phyloP scores from a whole-genome alignment of 2,113 vertebrate genomes.

The Tetrax tetrax region DNA sequence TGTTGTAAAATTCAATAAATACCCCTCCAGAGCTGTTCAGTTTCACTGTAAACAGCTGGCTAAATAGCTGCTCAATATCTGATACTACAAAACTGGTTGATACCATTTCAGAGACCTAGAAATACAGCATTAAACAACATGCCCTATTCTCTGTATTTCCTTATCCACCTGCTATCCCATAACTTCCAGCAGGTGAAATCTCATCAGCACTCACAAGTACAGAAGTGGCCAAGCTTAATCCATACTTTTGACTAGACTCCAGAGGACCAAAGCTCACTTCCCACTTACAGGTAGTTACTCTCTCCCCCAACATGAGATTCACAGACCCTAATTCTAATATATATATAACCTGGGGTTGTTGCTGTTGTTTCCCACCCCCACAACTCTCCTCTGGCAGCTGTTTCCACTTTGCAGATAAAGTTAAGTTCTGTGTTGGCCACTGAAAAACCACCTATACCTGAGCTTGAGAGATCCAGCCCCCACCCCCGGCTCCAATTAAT shows the following conservation, averaged over 20 bases:
- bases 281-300: neutral
- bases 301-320: neutral
- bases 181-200: neutral
- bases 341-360: neutral
- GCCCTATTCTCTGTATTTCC: neutral
- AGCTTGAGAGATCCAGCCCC: neutral
- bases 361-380: neutral
- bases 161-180: neutral
- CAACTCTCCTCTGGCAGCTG: neutral
- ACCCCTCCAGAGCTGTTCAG: neutral
- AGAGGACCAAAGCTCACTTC: neutral
- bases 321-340: neutral
- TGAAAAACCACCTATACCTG: accelerated
- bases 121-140: neutral
- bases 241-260: neutral
- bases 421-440: neutral
- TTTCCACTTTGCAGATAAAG: neutral
- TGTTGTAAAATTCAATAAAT: neutral
- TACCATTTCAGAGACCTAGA: neutral
- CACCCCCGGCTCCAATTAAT: neutral
- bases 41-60: neutral
- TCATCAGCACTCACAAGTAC: neutral
- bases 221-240: neutral
- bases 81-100: neutral
- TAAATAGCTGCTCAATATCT: neutral